A percentile compares a stretch with the other conserved stretches of the same genome.
phyloP scores from a whole-genome alignment of 2,888 invertebrate genomes.

The Drosophila niveifrons region DNA sequence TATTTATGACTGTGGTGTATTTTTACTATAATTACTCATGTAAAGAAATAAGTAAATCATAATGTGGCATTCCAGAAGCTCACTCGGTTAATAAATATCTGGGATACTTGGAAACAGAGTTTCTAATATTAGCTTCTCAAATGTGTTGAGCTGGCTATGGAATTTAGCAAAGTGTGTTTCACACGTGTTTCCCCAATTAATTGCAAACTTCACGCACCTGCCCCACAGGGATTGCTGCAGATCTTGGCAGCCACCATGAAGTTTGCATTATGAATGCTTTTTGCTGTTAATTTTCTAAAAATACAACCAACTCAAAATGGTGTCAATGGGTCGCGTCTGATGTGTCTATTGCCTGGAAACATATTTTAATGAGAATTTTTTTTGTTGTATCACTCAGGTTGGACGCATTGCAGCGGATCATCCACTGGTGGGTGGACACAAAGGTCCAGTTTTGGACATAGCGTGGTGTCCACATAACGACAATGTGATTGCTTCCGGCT shows the following conservation, averaged over 20 bases:
- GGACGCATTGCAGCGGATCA: slow-evolving; percentile 97
- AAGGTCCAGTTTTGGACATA: slow-evolving; percentile 97
- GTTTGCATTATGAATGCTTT: slow-evolving; percentile 36
- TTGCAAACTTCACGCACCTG: slow-evolving; percentile 44
- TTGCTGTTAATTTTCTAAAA: slow-evolving; percentile 37
- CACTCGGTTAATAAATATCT: slow-evolving; percentile 7
- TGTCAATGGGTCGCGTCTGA: slow-evolving; percentile 39
- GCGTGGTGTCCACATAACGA: slow-evolving; percentile 99
- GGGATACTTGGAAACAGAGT: slow-evolving; percentile 9
- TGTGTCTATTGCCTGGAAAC: background rate
- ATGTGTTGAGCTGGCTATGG: background rate
- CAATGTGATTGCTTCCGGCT: slow-evolving; percentile 98
- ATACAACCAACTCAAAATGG: slow-evolving; percentile 38
- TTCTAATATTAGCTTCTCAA: slow-evolving; percentile 6
- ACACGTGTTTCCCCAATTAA: slow-evolving; percentile 37
- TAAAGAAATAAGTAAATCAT: slow-evolving; percentile 32
- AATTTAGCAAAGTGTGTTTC: slow-evolving; percentile 19
- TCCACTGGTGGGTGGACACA: slow-evolving; percentile 97
- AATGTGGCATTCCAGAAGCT: slow-evolving; percentile 6
- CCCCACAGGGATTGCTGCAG: slow-evolving; percentile 3
- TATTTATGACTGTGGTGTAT: background rate
- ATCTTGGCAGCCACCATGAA: slow-evolving; percentile 39
- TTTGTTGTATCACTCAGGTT: slow-evolving; percentile 87
- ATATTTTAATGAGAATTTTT: slow-evolving; percentile 1
- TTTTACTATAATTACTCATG: slow-evolving; percentile 21